Base-by-base conservation (phyloP, 2,797 vertebrate species). In the Manis pentadactyla region DNA sequence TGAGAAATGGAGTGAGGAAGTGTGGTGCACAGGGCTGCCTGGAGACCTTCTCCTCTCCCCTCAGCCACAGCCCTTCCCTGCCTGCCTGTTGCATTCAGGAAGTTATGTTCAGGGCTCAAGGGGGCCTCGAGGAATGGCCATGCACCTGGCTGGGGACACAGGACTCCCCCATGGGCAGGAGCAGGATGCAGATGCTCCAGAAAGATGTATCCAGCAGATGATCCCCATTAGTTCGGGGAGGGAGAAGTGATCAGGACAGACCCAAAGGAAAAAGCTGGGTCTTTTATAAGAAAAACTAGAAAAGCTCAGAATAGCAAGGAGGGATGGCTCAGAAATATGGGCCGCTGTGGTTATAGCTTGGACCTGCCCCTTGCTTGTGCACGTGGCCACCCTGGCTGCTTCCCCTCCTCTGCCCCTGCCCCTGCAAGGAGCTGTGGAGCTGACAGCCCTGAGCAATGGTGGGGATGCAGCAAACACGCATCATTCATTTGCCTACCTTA, bases 401-500 rank as follows among this genome's bases (percentile, higher is more conserved):
- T 29, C 27, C 51, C 66, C 15, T 3, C 68, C 37, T 21, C n/a
- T 4, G 19, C 31, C 89, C 63, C 4, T 3, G 42, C 31, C 92
- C 34, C 63, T 3, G 12, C 0, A 0, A 77, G 75, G 25, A 84
- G 84, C 42, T 19, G 2, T 4, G 1, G 18, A 91, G 42, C 57
- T 34, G 46, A 93, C 66, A 93, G 91, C 68, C 66, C 63, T 64
- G 53, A 96, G 95, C 92, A 57, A 94, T 10, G 59, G 83, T 87
- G 37, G 2, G 1, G 84, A 73, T n/a, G n/a, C 92, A 31, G 85
- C 74, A 86, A 97, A 94, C 85, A 96, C 68, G 78, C 74, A 97
- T 96, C 81, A 90, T 97, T 97, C 94, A 96, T 97, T 96, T 97
- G 95, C 95, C 89, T 97, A 95, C 93, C 85, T 97, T 97, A 94